A percentile compares a stretch with the other conserved stretches of the same genome.
Conservation (phyloP, 2,113 vertebrate genomes). For the Phalacrocorax carbo region DNA sequence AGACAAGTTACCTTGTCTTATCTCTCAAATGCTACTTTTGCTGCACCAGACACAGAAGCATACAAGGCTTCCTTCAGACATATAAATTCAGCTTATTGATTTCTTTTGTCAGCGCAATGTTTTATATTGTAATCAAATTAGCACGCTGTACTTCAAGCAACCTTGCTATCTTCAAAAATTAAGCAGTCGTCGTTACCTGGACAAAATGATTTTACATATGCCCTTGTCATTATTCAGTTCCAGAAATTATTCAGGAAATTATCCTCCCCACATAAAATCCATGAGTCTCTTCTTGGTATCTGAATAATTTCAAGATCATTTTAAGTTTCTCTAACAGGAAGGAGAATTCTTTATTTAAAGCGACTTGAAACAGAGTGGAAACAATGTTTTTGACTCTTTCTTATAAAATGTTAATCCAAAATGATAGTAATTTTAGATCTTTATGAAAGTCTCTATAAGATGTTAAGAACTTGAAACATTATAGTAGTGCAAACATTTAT, state of each 20-base stretch:
- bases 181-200: not conserved
- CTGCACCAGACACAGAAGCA: not conserved
- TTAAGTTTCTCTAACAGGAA: not conserved
- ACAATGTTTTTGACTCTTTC: not conserved
- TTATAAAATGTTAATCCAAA: constrained; percentile 23
- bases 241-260: not conserved
- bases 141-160: constrained; percentile 14
- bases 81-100: constrained; percentile 27
- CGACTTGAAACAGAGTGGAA: not conserved
- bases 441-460: not conserved
- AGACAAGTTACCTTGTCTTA: not conserved
- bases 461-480: not conserved
- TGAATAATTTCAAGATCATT: not conserved
- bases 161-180: not conserved
- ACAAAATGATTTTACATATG: not conserved
- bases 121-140: constrained; percentile 39
- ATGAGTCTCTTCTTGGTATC: not conserved
- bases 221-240: not conserved
- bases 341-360: constrained; percentile 7
- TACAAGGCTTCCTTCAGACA: not conserved
- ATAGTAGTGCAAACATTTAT: constrained; percentile 6
- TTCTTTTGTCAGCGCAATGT: not conserved
- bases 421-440: not conserved
- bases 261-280: not conserved
- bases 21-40: not conserved